Evolutionary conservation across 2,888 invertebrate species (phyloP).

Genomic region (Athetis lepigone): DNA sequence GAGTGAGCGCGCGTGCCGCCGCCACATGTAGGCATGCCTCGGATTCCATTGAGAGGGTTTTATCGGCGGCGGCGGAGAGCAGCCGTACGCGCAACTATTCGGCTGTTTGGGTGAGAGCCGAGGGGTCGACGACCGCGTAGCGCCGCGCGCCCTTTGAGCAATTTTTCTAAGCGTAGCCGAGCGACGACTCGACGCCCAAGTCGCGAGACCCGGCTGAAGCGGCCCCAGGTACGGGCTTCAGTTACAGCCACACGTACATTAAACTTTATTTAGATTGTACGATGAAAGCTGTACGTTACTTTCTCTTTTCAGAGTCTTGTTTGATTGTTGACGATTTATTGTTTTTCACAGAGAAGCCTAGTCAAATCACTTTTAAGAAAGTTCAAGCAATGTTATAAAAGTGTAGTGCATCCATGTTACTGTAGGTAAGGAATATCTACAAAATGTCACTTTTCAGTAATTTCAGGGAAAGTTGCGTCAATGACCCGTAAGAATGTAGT

Average conservation of each 20-base stretch:
- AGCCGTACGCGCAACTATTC: conserved; percentile 86
- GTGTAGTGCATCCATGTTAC: no score
- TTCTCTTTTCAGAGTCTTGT: conserved; percentile 16
- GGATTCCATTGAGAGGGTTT: conserved; percentile 81
- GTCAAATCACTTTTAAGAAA: background rate
- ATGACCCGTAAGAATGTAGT: no score
- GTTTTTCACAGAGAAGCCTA: background rate
- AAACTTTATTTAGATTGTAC: conserved; percentile 17
- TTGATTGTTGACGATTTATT: conserved; percentile 8
- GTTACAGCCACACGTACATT: conserved; percentile 17
- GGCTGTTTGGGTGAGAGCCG: conserved; percentile 77
- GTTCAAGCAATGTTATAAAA: background rate
- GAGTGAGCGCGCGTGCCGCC: conserved; percentile 69
- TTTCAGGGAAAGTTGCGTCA: background rate
- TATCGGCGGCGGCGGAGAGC: conserved; percentile 69
- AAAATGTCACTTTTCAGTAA: no score
- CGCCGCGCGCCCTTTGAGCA: conserved; percentile 76
- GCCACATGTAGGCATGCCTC: conserved; percentile 74
- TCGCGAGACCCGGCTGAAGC: conserved; percentile 24
- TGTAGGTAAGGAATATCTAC: no score
- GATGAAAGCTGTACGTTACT: conserved; percentile 9
- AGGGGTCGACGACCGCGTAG: conserved; percentile 77
- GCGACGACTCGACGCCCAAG: conserved; percentile 22
- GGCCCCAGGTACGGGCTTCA: conserved; percentile 15
- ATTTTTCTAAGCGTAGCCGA: conserved; percentile 72